Percentiles rank a stretch among this genome's conserved stretches.
These are phyloP conservation scores for Latrodectus elegans DNA, from an alignment of 2,888 invertebrate genomes.

Conservation along the genomic window DNA sequence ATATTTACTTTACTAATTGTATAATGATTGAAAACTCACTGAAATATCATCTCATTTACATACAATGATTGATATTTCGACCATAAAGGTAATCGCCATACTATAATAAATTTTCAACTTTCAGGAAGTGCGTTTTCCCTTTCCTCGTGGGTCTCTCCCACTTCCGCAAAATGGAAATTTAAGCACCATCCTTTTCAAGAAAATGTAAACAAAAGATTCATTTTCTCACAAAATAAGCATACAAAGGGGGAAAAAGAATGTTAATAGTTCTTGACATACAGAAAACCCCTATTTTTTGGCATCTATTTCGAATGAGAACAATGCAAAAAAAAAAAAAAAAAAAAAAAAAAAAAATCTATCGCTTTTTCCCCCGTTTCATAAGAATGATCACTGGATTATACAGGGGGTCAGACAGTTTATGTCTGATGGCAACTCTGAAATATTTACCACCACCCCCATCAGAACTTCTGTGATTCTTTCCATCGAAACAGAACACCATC, in stretches of 20 bases:
- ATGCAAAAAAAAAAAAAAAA: not conserved
- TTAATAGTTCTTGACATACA: not conserved
- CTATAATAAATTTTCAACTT: too few relatives aligned
- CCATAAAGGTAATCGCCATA: too few relatives aligned
- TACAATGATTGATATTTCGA: too few relatives aligned
- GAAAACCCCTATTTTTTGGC: conserved; percentile 24
- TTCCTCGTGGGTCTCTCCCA: too few relatives aligned
- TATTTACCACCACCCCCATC: conserved; percentile 42
- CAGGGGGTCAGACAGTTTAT: conserved; percentile 65
- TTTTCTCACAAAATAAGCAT: not conserved
- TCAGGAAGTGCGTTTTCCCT: too few relatives aligned
- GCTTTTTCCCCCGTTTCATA: conserved; percentile 7
- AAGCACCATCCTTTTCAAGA: too few relatives aligned
- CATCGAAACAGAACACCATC: not conserved
- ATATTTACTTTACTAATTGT: too few relatives aligned
- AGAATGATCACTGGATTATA: conserved; percentile 64
- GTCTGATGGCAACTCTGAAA: conserved; percentile 59
- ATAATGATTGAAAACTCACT: too few relatives aligned
- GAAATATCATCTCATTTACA: too few relatives aligned
- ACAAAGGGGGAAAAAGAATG: not conserved
- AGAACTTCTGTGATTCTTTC: conserved; percentile 23
- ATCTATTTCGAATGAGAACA: not conserved
- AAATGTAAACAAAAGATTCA: too few relatives aligned
- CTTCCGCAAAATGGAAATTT: too few relatives aligned
- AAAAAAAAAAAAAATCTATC: conserved; percentile 5